Conservation (phyloP, 2,888 invertebrate species). For the Ctena decussata region DNA sequence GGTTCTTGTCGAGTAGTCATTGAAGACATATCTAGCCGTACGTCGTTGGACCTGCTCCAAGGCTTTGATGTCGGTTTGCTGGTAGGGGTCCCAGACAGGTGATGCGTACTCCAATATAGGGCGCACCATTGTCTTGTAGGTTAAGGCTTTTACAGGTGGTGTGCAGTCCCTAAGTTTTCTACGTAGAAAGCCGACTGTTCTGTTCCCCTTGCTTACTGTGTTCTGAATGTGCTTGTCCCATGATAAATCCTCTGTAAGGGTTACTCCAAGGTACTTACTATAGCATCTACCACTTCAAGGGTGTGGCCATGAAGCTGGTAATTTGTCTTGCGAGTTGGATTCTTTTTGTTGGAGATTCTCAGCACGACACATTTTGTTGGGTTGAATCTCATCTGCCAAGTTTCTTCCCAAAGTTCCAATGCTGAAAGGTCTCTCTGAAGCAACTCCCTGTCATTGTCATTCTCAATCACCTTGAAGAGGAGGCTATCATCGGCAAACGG, state of each 20-base stretch:
- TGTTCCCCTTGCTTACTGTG: background rate
- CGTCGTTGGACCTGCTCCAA: constrained; percentile 7
- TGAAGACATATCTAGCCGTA: background rate
- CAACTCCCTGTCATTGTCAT: background rate
- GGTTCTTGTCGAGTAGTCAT: background rate
- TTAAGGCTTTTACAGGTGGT: background rate
- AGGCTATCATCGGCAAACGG: constrained; percentile 1
- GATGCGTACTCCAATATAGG: background rate
- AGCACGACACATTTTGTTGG: constrained; percentile 1
- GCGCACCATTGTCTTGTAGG: background rate
- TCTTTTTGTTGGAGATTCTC: background rate
- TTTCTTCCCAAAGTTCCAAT: background rate
- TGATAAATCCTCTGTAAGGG: background rate
- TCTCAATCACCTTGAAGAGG: background rate
- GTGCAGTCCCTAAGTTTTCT: constrained; percentile 7
- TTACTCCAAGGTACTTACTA: background rate
- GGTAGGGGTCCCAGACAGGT: background rate
- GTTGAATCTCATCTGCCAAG: constrained; percentile 8
- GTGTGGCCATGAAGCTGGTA: background rate
- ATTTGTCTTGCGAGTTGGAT: background rate
- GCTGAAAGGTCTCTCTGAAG: background rate
- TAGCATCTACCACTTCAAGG: background rate
- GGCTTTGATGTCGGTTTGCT: background rate
- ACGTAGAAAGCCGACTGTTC: background rate
- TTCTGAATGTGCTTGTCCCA: background rate